Evolutionary conservation across 2,888 invertebrate genomes (phyloP), one percentile per base, ranked within the genome.

Genomic region (Caenorhabditis wallacei): DNA sequence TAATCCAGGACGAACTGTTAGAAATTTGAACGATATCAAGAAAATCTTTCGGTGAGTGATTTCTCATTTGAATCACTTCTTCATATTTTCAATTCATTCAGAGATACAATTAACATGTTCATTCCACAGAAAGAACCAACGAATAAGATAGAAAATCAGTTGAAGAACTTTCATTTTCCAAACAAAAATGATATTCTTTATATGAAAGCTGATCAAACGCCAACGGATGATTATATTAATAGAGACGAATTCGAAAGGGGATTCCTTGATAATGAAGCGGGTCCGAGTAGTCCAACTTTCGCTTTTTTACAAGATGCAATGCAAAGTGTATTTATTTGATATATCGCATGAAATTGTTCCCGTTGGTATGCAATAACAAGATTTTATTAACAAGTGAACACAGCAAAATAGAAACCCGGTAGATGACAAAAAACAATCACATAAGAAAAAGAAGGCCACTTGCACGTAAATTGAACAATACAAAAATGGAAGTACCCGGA

Each of bases 1-100:
- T 57, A 91, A 91, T 78, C 90, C 91, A 1, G 91, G 90, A 63
- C 56, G 87, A 68, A 85, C 84, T 18, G 78, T 82, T 2, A 48
- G 74, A 51, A 51, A 74, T 13, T 26, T 84, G 53, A 37, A 18
- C 7, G 20, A 61, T 11, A 82, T 83, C 20, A 71, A 70, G 20
- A 63, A 63, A 3, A 70, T 79, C 22, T 72, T 86, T 20, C 37
- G 40, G 87, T 87, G 16, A 40, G 48, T 69, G 16, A 16, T 56
- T 46, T 57, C 3, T 53, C 10, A 18, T 63, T 43, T 63, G 2
- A 51, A 53, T 40, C 24, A 18, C 13, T 48, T 8, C 11, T 43
- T 5, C 5, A 10, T 13, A 8, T 43, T 43, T 10, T 43, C 5
- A 43, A 16, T 59, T 43, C 43, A 51, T 74, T 43, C 68, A 76